Conservation (phyloP, 64 coral and sea anemone genomes). For the Dendrophyllia cribrosa region DNA sequence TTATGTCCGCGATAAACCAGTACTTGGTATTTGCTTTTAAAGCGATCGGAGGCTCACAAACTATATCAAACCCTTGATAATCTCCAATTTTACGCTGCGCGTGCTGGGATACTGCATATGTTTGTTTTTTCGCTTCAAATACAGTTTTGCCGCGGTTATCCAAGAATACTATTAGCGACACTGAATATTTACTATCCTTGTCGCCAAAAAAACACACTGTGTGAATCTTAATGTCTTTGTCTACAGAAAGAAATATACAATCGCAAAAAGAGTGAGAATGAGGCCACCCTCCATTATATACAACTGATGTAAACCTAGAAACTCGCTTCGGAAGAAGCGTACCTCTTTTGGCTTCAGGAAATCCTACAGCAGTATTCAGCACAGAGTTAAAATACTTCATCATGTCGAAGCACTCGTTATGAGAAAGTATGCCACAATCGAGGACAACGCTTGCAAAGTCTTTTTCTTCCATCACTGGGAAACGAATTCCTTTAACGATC, state of each 20-base stretch:
- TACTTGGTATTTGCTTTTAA: neutral
- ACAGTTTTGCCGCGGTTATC: no score
- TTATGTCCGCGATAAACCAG: neutral
- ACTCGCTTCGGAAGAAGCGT: neutral
- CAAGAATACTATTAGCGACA: neutral
- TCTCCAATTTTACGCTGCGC: neutral
- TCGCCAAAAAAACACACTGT: conserved; percentile 24
- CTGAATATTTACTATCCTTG: neutral
- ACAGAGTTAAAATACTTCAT: conserved; percentile 44
- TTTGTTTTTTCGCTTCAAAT: no score
- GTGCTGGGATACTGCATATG: neutral
- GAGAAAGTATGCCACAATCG: neutral
- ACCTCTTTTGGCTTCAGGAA: neutral
- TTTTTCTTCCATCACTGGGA: conserved; percentile 29
- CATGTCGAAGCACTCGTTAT: neutral
- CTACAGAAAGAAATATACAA: neutral
- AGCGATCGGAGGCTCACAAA: neutral
- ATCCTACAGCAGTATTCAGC: neutral
- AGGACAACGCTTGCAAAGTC: conserved; percentile 32
- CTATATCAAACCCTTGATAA: neutral
- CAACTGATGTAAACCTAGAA: neutral
- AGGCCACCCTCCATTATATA: neutral
- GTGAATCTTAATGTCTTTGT: conserved; percentile 9
- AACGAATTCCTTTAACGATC: conserved; percentile 9
- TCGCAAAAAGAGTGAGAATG: neutral